These are phyloP conservation scores for Tetramorium alpestre DNA, from an alignment of 1,140 invertebrate species.

Conservation along the genomic window DNA sequence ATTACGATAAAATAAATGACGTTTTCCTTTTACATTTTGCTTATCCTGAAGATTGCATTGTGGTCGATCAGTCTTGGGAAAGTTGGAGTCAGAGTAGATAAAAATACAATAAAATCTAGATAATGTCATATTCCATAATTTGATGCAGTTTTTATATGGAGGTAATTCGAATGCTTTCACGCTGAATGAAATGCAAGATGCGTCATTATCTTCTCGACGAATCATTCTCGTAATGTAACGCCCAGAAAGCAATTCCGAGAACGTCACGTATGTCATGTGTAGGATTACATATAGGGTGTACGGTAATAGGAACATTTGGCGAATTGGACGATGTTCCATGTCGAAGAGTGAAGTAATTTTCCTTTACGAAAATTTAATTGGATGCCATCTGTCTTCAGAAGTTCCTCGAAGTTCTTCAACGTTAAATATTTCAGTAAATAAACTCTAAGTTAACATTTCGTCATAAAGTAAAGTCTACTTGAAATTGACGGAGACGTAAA, in stretches of 20 bases:
- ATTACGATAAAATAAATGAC: background rate
- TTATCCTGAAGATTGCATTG: background rate
- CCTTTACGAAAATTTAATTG: background rate
- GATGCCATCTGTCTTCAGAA: background rate
- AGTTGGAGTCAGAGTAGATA: background rate
- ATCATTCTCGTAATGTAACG: constrained; percentile 53
- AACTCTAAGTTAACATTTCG: constrained; percentile 14
- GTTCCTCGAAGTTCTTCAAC: background rate
- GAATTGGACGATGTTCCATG: background rate
- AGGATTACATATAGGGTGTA: constrained; percentile 43
- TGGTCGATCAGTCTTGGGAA: background rate
- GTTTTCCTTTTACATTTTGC: background rate
- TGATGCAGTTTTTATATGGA: constrained; percentile 20
- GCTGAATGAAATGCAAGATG: constrained; percentile 23
- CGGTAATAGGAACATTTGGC: constrained; percentile 28
- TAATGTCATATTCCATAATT: constrained; percentile 34
- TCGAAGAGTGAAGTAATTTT: constrained; percentile 16
- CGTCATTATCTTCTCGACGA: constrained; percentile 46
- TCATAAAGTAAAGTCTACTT: background rate
- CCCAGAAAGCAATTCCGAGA: constrained; percentile 40
- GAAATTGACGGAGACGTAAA: background rate
- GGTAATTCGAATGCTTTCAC: constrained; percentile 33
- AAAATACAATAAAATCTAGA: constrained; percentile 43
- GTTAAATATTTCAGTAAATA: background rate
- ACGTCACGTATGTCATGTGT: constrained; percentile 36